Evolutionary conservation across 2,888 invertebrate species (phyloP).

Genomic region (Drosophila monieri): DNA sequence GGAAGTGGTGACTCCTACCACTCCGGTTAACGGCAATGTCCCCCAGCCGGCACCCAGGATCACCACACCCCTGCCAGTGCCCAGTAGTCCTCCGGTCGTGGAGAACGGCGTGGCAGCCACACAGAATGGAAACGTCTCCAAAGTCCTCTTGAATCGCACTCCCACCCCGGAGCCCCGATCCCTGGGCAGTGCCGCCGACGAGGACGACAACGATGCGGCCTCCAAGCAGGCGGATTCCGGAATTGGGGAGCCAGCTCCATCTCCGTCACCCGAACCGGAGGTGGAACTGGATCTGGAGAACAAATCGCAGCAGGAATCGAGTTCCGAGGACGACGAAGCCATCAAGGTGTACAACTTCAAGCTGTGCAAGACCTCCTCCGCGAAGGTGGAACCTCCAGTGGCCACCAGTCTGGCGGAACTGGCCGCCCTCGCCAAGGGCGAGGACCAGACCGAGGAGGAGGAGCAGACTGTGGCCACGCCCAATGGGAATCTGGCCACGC

Average conservation of each 20-base stretch:
- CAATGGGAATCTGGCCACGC: constrained; percentile 37
- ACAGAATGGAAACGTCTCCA: constrained; percentile 74
- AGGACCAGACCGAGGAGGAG: constrained; percentile 17
- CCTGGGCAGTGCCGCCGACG: constrained; percentile 57
- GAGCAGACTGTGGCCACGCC: constrained; percentile 7
- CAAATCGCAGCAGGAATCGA: constrained; percentile 73
- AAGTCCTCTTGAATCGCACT: constrained; percentile 81
- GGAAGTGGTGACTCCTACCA: constrained; percentile 53
- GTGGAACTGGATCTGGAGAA: background rate
- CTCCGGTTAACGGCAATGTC: constrained; percentile 46
- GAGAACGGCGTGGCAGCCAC: constrained; percentile 21
- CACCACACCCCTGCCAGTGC: constrained; percentile 55
- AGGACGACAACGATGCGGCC: constrained; percentile 73
- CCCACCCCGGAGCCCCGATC: constrained; percentile 80
- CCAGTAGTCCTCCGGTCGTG: constrained; percentile 17
- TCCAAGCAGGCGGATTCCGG: constrained; percentile 82
- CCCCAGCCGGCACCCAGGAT: constrained; percentile 73
- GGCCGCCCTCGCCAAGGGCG: constrained; percentile 28
- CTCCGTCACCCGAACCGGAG: constrained; percentile 72
- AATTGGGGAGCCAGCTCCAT: constrained; percentile 79
- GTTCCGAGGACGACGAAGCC: constrained; percentile 83
- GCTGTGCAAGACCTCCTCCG: constrained; percentile 80
- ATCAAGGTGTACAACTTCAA: constrained; percentile 83
- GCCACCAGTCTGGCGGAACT: constrained; percentile 49
- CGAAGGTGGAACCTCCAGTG: constrained; percentile 46